Evolutionary conservation across 2,797 vertebrate genomes (phyloP).

Genomic region (Chelon labrosus): DNA sequence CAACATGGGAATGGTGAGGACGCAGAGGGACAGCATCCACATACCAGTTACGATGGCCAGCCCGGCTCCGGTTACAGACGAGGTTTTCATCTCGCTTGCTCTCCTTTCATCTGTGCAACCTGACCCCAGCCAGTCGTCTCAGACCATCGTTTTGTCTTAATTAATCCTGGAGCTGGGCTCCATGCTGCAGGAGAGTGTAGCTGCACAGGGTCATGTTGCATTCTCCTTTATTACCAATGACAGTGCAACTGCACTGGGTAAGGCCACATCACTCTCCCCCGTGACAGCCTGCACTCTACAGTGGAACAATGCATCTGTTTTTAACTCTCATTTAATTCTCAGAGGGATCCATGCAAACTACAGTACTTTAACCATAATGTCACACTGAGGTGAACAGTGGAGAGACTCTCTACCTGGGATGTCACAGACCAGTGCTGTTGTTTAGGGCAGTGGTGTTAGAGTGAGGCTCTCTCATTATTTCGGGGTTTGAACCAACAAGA

Average conservation of each 20-base stretch:
- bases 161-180: conserved; percentile 57
- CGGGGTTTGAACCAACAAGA: not conserved
- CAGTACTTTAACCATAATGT: not conserved
- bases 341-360: not conserved
- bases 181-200: conserved; percentile 41
- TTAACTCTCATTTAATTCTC: conserved; percentile 11
- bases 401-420: not conserved
- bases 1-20: conserved; percentile 54
- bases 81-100: conserved; percentile 32
- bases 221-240: conserved; percentile 56
- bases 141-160: conserved; percentile 66
- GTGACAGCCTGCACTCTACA: conserved; percentile 21
- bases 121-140: conserved; percentile 27
- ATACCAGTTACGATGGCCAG: conserved; percentile 42
- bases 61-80: conserved; percentile 41
- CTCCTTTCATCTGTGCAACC: conserved; percentile 56
- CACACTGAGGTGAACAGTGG: not conserved
- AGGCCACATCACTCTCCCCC: conserved; percentile 11
- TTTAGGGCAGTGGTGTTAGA: not conserved
- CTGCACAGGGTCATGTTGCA: conserved; percentile 60
- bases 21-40: conserved; percentile 41
- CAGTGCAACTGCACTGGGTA: conserved; percentile 41
- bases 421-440: not conserved
- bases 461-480: not conserved
- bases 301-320: conserved; percentile 16